These are phyloP conservation scores for Halcyon chelicuti DNA, from an alignment of 2,797 vertebrate species.

Conservation along the genomic window DNA sequence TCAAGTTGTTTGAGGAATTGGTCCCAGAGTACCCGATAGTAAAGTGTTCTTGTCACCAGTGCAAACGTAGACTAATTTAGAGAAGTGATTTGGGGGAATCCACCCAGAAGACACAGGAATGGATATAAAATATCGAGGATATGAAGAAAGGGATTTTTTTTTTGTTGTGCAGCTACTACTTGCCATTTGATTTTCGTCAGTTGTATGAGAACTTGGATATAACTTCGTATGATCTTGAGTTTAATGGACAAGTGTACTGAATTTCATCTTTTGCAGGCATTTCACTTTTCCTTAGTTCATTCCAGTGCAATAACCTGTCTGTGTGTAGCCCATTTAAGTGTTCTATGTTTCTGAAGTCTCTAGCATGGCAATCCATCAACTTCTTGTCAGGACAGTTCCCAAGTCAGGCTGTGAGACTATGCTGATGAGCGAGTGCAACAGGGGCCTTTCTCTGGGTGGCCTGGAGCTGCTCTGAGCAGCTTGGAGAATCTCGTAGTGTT, in stretches of 20 bases:
- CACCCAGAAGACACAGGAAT: not conserved
- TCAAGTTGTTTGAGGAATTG: not conserved
- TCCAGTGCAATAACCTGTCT: not conserved
- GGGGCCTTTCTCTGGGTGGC: not conserved
- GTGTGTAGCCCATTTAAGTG: not conserved
- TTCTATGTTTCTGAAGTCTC: not conserved
- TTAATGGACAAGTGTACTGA: not conserved
- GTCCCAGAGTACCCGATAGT: not conserved
- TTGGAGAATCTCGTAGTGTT: not conserved
- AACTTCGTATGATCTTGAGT: not conserved
- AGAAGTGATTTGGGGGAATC: not conserved
- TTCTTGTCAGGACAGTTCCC: not conserved
- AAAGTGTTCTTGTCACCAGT: not conserved
- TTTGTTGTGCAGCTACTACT: not conserved
- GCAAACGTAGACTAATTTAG: not conserved
- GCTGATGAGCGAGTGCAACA: not conserved
- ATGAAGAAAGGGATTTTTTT: not conserved
- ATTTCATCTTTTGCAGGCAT: not conserved
- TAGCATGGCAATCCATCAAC: not conserved
- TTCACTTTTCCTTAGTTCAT: not conserved
- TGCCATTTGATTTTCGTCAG: not conserved
- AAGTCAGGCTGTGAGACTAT: not conserved
- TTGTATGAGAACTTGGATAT: accelerated
- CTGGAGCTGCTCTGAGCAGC: not conserved
- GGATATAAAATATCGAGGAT: not conserved